Conservation (phyloP, 92 coral and sea anemone genomes). For the Porites evermanni region DNA sequence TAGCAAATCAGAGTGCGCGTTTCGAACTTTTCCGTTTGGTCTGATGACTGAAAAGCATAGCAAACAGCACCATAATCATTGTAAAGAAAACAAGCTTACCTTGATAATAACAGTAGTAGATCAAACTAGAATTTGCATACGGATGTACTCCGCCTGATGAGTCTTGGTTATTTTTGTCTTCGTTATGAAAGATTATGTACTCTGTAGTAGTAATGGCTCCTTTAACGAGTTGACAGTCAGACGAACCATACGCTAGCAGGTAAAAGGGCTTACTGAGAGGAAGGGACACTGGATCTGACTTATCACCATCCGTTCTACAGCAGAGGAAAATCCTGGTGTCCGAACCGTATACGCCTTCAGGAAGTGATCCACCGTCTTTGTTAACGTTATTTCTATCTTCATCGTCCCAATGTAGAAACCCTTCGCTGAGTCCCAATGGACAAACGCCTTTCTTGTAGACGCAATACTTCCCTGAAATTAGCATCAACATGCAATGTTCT, state of each 20-base stretch:
- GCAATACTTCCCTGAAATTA: constrained; percentile 23
- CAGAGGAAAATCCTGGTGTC: constrained; percentile 35
- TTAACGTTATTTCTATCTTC: constrained; percentile 23
- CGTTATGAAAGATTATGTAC: constrained; percentile 41
- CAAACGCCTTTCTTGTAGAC: constrained; percentile 22
- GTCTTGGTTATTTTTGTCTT: constrained; percentile 9
- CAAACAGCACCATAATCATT: too few species aligned
- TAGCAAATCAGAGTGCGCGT: too few species aligned
- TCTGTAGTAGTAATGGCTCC: constrained; percentile 53
- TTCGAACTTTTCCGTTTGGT: too few species aligned
- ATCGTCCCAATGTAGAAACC: constrained; percentile 44
- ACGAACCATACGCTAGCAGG: constrained; percentile 56
- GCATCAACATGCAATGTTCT: too few species aligned
- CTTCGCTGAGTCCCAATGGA: constrained; percentile 9
- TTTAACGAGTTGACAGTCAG: constrained; percentile 16
- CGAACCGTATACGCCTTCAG: constrained; percentile 34
- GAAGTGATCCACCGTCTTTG: constrained; percentile 22
- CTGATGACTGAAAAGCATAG: too few species aligned
- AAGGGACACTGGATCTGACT: constrained; percentile 27
- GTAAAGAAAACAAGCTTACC: background rate
- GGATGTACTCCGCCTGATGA: constrained; percentile 13
- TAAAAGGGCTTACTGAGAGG: constrained; percentile 54
- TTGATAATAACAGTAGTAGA: constrained; percentile 38
- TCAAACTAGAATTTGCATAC: background rate
- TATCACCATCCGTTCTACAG: constrained; percentile 49